phyloP scores from a whole-genome alignment of 2,797 vertebrate genomes.

The Limosa lapponica region DNA sequence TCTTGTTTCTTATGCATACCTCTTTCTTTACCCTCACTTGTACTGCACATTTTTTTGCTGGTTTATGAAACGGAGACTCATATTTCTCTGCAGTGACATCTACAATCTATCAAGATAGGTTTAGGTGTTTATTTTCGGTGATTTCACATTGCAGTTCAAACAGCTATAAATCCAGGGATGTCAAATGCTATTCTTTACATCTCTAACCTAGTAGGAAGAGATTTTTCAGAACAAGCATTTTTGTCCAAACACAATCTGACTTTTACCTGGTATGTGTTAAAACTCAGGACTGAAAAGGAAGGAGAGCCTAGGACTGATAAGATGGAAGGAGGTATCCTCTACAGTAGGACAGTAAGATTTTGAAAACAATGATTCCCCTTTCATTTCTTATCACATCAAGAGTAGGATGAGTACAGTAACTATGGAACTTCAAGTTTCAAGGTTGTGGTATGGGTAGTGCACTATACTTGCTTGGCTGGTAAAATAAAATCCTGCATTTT shows the following conservation, averaged over 20 bases:
- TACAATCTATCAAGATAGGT: slow-evolving; percentile 16
- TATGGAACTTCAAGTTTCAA: background rate
- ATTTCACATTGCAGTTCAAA: background rate
- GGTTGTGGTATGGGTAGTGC: background rate
- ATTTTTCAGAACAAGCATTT: background rate
- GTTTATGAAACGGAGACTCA: slow-evolving; percentile 1
- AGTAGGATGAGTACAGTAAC: background rate
- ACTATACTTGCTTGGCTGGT: background rate
- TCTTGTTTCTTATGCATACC: slow-evolving; percentile 26
- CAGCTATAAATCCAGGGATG: background rate
- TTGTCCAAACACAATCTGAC: background rate
- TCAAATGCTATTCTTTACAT: background rate
- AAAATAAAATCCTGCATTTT: background rate
- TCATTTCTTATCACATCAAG: background rate
- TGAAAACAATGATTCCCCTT: background rate
- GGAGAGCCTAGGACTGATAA: background rate
- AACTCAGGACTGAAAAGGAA: background rate
- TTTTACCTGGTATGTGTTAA: background rate
- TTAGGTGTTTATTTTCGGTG: background rate
- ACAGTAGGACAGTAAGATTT: background rate
- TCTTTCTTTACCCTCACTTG: slow-evolving; percentile 69
- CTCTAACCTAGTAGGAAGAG: background rate
- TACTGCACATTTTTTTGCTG: background rate
- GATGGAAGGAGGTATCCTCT: background rate
- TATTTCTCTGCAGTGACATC: slow-evolving; percentile 35